phyloP scores from a whole-genome alignment of 2,113 vertebrate genomes.

The Proterorhinus semilunaris region DNA sequence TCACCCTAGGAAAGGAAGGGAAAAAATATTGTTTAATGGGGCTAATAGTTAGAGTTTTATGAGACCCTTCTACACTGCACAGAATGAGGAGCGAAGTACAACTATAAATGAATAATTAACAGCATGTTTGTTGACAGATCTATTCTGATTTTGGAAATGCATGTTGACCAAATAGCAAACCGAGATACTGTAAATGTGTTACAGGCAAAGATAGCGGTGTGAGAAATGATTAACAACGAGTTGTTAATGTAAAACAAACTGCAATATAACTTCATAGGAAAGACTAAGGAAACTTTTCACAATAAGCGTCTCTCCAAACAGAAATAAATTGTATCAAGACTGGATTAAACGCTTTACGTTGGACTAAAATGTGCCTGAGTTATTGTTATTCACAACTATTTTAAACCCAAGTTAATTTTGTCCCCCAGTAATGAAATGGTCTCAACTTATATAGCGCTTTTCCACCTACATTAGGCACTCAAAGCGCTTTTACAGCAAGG shows the following conservation, averaged over 20 bases:
- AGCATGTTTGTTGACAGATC: neutral
- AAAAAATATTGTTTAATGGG: neutral
- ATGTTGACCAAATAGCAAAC: neutral
- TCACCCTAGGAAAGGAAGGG: conserved; percentile 73
- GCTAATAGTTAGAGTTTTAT: neutral
- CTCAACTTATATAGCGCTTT: no score
- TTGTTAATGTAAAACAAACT: neutral
- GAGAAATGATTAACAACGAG: neutral
- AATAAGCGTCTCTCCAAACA: neutral
- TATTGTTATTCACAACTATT: neutral
- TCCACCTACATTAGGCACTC: no score
- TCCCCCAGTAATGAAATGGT: neutral
- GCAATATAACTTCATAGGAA: neutral
- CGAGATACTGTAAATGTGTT: neutral
- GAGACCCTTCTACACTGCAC: neutral
- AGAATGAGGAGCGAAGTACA: neutral
- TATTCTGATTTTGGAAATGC: neutral
- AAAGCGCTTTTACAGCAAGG: no score
- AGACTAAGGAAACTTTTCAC: neutral
- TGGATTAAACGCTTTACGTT: no score
- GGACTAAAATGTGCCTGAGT: neutral
- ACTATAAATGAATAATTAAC: conserved; percentile 5
- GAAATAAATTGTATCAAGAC: neutral
- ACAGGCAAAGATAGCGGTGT: neutral
- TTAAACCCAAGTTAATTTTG: neutral